These are phyloP conservation scores for Lutraria rhynchaena DNA, from an alignment of 1,140 invertebrate species.

Conservation along the genomic window DNA sequence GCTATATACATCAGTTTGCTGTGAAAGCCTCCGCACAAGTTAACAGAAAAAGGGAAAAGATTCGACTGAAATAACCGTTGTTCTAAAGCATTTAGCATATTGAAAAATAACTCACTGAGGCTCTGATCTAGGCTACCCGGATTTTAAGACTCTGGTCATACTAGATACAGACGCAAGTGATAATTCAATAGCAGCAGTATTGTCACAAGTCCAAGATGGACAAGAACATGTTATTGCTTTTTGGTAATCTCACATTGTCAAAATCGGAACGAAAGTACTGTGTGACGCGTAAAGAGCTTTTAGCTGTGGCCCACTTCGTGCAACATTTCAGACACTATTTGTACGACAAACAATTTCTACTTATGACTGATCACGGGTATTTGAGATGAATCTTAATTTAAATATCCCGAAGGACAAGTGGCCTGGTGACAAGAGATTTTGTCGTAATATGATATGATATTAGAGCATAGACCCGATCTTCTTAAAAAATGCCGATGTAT, in stretches of 20 bases:
- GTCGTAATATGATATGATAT: conserved; percentile 39
- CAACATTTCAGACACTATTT: conserved; percentile 60
- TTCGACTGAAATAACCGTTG: conserved; percentile 62
- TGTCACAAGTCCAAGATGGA: neutral
- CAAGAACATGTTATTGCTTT: conserved; percentile 79
- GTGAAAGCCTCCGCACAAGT: conserved; percentile 36
- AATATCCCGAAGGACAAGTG: conserved; percentile 60
- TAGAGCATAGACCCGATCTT: conserved; percentile 52
- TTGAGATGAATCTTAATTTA: conserved; percentile 62
- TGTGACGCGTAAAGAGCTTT: conserved; percentile 62
- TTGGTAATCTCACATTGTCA: conserved; percentile 71
- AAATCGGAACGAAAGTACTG: conserved; percentile 78
- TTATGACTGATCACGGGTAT: conserved; percentile 65
- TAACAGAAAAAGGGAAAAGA: conserved; percentile 53
- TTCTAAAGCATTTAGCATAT: conserved; percentile 58
- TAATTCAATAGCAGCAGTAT: conserved; percentile 1
- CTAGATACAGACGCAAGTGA: conserved; percentile 58
- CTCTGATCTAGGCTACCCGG: neutral
- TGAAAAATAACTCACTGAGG: conserved; percentile 53
- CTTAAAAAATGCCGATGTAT: conserved; percentile 63
- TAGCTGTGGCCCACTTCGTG: conserved; percentile 53
- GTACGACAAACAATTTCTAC: conserved; percentile 53
- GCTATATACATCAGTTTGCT: conserved; percentile 65
- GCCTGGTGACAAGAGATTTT: conserved; percentile 70
- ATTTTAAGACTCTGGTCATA: conserved; percentile 1